Evolutionary conservation across 2,797 vertebrate genomes (phyloP).

Genomic region (Galago senegalensis): DNA sequence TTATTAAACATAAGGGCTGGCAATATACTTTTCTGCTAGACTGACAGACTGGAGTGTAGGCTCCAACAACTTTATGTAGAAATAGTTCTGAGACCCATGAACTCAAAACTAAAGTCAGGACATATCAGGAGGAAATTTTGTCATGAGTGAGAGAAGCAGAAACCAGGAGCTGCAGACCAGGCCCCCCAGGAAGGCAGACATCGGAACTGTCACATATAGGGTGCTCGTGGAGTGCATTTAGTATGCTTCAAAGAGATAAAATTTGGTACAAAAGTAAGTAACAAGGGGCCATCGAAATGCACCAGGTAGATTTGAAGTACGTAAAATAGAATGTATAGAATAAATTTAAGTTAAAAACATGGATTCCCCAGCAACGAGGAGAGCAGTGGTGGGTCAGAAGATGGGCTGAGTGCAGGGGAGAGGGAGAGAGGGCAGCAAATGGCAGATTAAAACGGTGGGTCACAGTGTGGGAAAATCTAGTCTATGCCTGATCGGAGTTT

Average conservation of each 20-base stretch:
- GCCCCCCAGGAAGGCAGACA: accelerated
- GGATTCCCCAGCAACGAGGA: neutral
- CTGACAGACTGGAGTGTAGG: neutral
- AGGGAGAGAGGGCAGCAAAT: neutral
- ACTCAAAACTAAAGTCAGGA: neutral
- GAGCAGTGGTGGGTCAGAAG: neutral
- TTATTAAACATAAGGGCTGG: neutral
- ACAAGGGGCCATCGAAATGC: neutral
- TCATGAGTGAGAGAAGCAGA: accelerated
- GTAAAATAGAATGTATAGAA: neutral
- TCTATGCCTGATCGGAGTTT: neutral
- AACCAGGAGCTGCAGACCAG: accelerated
- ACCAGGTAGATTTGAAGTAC: neutral
- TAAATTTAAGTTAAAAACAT: neutral
- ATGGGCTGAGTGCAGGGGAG: neutral
- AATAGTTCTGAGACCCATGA: neutral
- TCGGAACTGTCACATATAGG: accelerated
- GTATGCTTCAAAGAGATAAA: neutral
- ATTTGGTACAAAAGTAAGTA: neutral
- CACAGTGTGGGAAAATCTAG: accelerated
- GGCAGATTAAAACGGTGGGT: neutral
- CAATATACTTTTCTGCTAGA: accelerated
- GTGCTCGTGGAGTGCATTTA: accelerated
- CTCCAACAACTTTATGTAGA: too few species aligned
- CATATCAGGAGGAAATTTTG: neutral